Evolutionary conservation across 2,888 invertebrate genomes (phyloP).

Genomic region (Andrena flavipes): DNA sequence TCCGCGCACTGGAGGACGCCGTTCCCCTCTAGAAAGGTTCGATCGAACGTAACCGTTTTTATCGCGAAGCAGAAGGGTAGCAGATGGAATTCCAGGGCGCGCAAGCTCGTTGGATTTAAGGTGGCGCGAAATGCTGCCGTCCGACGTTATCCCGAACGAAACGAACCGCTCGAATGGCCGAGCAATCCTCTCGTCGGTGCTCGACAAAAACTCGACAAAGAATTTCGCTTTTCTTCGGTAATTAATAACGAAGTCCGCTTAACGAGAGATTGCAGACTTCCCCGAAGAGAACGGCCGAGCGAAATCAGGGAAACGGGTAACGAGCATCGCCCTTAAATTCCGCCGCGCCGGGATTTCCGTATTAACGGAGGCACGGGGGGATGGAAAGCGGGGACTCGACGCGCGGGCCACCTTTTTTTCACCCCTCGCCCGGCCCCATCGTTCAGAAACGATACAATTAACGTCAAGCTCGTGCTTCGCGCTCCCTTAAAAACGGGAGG

Average conservation of each 20-base stretch:
- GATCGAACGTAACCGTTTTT: conserved; percentile 33
- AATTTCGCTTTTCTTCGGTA: conserved; percentile 49
- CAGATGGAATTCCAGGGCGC: conserved; percentile 20
- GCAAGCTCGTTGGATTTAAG: neutral
- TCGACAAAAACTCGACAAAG: conserved; percentile 22
- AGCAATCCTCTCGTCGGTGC: neutral
- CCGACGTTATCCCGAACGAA: conserved; percentile 6
- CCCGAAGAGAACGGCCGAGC: conserved; percentile 16
- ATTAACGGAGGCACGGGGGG: conserved; percentile 32
- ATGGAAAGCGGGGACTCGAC: conserved; percentile 31
- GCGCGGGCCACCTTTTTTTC: neutral
- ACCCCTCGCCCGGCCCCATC: conserved; percentile 20
- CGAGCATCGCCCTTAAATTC: conserved; percentile 57
- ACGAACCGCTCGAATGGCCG: conserved; percentile 6
- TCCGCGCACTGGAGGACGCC: conserved; percentile 36
- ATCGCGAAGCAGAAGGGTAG: conserved; percentile 17
- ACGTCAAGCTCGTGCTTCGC: conserved; percentile 43
- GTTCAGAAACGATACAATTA: conserved; percentile 60
- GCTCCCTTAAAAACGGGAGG: conserved; percentile 43
- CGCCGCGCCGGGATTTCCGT: conserved; percentile 29
- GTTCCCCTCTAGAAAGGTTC: conserved; percentile 16
- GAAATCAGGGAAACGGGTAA: conserved; percentile 61
- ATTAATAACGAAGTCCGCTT: conserved; percentile 59
- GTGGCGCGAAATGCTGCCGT: conserved; percentile 13
- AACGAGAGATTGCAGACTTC: conserved; percentile 57